Percentiles rank a stretch among this genome's conserved stretches.
Conservation (phyloP, 2,113 vertebrate genomes). For the Conger conger region DNA sequence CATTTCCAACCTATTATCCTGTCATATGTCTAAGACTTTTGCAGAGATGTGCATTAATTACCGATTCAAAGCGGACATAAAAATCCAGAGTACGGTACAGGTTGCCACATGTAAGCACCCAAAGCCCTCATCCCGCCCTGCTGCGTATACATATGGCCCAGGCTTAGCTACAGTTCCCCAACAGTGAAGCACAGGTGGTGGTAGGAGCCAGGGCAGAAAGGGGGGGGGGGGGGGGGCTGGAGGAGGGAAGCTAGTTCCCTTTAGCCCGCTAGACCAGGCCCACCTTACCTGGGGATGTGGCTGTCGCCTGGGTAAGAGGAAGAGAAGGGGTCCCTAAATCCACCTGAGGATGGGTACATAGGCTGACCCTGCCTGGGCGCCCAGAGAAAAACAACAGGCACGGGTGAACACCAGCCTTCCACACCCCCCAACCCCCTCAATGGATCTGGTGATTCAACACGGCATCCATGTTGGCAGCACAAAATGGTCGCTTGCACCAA, state of each 20-base stretch:
- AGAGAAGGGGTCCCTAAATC: constrained; percentile 76
- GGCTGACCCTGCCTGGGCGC: constrained; percentile 11
- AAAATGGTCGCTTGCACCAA: neutral
- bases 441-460: neutral
- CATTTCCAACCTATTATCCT: neutral
- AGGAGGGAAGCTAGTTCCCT: constrained; percentile 16
- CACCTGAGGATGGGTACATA: constrained; percentile 53
- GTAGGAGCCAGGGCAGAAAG: constrained; percentile 49
- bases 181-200: neutral
- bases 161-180: constrained; percentile 32
- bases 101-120: neutral
- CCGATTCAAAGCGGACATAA: neutral
- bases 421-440: neutral
- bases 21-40: neutral
- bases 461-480: neutral
- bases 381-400: neutral
- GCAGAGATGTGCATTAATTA: neutral
- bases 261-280: neutral
- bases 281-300: constrained; percentile 64
- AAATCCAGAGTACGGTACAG: neutral
- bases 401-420: neutral
- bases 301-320: constrained; percentile 78
- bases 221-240: constrained; percentile 54
- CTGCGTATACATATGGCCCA: neutral
- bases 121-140: neutral